phyloP scores from a whole-genome alignment of 2,797 vertebrate genomes.

The Hafferia zeledoni region DNA sequence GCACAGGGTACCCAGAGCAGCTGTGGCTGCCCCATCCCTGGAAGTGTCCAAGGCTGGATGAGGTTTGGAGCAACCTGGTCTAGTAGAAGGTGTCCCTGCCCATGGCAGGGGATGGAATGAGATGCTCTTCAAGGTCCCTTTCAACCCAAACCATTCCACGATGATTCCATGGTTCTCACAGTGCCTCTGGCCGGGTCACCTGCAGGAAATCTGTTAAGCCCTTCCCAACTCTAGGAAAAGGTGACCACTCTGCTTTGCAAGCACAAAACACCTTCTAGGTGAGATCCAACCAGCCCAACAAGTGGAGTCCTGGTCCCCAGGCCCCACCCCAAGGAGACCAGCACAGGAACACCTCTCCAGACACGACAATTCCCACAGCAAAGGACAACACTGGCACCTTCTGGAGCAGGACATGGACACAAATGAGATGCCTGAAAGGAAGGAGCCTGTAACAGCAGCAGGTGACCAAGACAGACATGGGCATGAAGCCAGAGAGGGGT shows the following conservation, averaged over 20 bases:
- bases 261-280: not conserved
- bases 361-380: not conserved
- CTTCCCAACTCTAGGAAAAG: not conserved
- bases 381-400: not conserved
- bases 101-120: accelerated
- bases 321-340: not conserved
- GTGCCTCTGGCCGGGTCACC: not conserved
- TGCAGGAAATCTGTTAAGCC: not conserved
- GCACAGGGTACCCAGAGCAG: not conserved
- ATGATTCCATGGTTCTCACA: not conserved
- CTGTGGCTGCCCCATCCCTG: not conserved
- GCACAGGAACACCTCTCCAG: not conserved
- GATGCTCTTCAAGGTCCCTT: not conserved
- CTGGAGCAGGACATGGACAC: not conserved
- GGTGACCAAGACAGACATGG: not conserved
- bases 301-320: not conserved
- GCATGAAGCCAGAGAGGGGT: not conserved
- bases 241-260: not conserved
- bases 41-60: accelerated
- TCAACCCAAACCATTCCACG: not conserved
- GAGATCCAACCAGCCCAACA: not conserved
- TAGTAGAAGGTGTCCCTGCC: not conserved
- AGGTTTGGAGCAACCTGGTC: not conserved
- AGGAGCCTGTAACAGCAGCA: not conserved
- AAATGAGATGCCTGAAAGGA: not conserved